A percentile compares a stretch with the other conserved stretches of the same genome.
Evolutionary conservation across 2,797 vertebrate species (phyloP).

Genomic region (Squalus acanthias): DNA sequence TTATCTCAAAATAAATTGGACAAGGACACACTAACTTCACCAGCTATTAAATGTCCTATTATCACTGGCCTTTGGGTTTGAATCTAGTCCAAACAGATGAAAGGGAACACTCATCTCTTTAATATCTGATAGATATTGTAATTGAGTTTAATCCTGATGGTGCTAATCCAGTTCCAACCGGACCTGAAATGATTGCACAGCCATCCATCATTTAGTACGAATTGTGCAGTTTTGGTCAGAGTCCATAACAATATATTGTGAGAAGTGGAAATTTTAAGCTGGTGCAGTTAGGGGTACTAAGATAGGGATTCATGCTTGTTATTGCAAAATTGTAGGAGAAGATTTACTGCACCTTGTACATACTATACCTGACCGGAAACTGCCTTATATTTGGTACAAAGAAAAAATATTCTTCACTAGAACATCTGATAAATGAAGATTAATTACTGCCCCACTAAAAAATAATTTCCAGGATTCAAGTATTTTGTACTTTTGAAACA

Average conservation of each 20-base stretch:
- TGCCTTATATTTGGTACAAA: background rate
- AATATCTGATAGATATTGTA: background rate
- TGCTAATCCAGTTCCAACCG: background rate
- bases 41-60: background rate
- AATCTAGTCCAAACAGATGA: background rate
- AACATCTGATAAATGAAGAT: background rate
- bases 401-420: background rate
- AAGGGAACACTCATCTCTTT: background rate
- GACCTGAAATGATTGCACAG: background rate
- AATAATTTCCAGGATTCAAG: background rate
- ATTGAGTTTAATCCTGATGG: background rate
- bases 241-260: background rate
- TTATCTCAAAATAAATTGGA: background rate
- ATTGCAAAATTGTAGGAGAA: background rate
- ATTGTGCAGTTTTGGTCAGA: background rate
- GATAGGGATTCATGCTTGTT: background rate
- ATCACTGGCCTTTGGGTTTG: background rate
- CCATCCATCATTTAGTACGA: background rate
- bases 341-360: background rate
- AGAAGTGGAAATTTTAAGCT: background rate
- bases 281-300: background rate
- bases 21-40: background rate
- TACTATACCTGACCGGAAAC: background rate
- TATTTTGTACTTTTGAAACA: background rate
- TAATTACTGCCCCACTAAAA: background rate